Evolutionary conservation across 2,888 invertebrate species (phyloP), one percentile per base, ranked within the genome.

Genomic region (Catocala sponsa): DNA sequence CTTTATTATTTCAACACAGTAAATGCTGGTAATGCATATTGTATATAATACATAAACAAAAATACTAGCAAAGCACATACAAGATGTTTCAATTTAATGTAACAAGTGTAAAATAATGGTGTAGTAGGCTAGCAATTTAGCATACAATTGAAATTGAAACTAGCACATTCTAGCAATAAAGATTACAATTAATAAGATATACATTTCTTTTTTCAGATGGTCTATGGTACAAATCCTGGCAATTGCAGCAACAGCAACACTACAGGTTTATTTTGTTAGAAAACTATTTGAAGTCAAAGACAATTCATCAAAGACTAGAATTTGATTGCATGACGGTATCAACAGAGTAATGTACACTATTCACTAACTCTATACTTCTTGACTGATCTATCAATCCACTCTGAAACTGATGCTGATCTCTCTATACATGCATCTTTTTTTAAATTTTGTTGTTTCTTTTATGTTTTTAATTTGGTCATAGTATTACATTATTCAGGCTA

Each of bases 241-340:
- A 0, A 97, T 99, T 68, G 91, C 97, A 53, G 95, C 96, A 0
- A 97, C 98, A 0, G 97, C 97, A 9, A 95, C 97, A 0, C 81
- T 96, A 32, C 97, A 98, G 93, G 98, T 98, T 1, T 98, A 96
- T 87, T 98, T 98, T 88, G 97, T 99, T 11, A 96, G 98, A 70
- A 98, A 98, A 92, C 92, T 99, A 10, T 99, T 99, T 86, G 97
- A 98, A 82, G 96, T 97, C 0, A 97, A 97, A 84, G 92, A 95
- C 41, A 96, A 96, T 62, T 93, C 95, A 5, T 95, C 95, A 6
- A 95, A 95, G 76, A 95, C 95, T 48, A 91, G 95, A 82, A 96
- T 96, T 74, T 96, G 90, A 91, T 79, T 58, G 25, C 43, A 55
- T 60, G 38, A 47, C n/a, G 32, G 9, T 13, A 33, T 25, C 41